Base-by-base conservation (phyloP, 1,140 invertebrate genomes). In the Bombus breviceps region DNA sequence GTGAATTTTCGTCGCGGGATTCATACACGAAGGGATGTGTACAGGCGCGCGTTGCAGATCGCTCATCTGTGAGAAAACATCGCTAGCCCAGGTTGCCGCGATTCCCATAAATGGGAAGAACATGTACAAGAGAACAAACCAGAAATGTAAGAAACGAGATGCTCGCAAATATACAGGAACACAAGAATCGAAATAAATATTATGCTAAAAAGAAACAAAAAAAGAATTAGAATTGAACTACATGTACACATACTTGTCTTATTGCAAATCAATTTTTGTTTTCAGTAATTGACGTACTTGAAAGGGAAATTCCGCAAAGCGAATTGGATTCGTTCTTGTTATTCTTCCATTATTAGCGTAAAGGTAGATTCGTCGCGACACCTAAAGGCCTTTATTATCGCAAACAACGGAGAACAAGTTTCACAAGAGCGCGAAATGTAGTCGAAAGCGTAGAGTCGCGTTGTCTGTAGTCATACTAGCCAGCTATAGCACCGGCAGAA, bases 1-100 rank as follows among this genome's bases (percentile, higher is more conserved):
- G 69, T 47, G 25, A 57, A 82, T 82, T 59, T n/a, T 62, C 73
- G 41, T 53, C 81, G 53, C 80, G 28, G 32, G 34, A 64, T 64
- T 64, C 77, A 18, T 28, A 43, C 6, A 32, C 41, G 34, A 6
- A 32, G 72, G 41, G 41, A 75, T 13, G 32, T 12, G 62, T 25
- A 15, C 9, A 39, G n/a, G 18, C 47, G 47, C 18, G 47, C 18
- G 47, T 53, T 53, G 47, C 47, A 18, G 18, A 22, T 68, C 77
- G 64, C 41, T 28, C 39, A 28, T 43, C 10, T 9, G 62, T 28
- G n/a, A 13, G 39, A n/a, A 43, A 66, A 43, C 62, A 25, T 25
- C 25, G 34, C 25, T 13, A 12, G 22, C 15, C 47, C 25, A 10
- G 34, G 74, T 25, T 25, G 28, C 28, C 6, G 53, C 15, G 34